Base-by-base conservation (phyloP, 2,797 vertebrate genomes). In the Betta splendens region DNA sequence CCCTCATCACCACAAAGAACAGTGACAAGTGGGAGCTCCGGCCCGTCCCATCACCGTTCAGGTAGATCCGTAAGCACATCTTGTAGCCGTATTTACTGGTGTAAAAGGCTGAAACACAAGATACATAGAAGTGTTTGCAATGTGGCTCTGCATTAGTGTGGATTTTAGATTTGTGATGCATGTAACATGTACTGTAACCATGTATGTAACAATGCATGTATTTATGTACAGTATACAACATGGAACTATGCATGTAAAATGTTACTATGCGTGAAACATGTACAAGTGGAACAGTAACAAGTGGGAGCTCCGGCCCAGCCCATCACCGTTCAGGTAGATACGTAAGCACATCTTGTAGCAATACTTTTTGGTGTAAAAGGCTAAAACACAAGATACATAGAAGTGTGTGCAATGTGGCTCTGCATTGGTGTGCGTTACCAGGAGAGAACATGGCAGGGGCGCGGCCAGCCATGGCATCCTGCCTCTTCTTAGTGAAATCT, bases 331-430 rank as follows among this genome's bases (percentile, higher is more conserved):
- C 89, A 98, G 93, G 87, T 99, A 98, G 75, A 97, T 89, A 0
- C 98, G 93, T 68, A 99, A 83, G 70, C 98, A 98, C 97, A 99
- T 98, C 92, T 97, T 98, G 88, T 99, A 99, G 87, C 98, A 98
- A 0, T 98, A 98, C 84, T 96, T 97, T 89, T 94, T 97, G 0
- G 97, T 99, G 74, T 98, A 99, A 90, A 98, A 99, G 25, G 97
- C 98, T 98, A 80, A 0, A 75, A 84, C 71, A 87, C 16, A 87
- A 1, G 43, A 60, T 0, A 11, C 13, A 11, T 25, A 4, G 11
- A 17, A 46, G 17, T 4, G 2, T 35, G 54, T 20, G 60, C 36
- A 10, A 12, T 9, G 3, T 40, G 35, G 13, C 40, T 50, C 35
- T 25, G 12, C 10, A 43, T 9, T 20, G 39, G 45, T 11, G 36